Percentiles rank a stretch among this genome's conserved stretches.
These are phyloP conservation scores for Drepana arcuata DNA, from an alignment of 1,140 invertebrate species.

Conservation along the genomic window DNA sequence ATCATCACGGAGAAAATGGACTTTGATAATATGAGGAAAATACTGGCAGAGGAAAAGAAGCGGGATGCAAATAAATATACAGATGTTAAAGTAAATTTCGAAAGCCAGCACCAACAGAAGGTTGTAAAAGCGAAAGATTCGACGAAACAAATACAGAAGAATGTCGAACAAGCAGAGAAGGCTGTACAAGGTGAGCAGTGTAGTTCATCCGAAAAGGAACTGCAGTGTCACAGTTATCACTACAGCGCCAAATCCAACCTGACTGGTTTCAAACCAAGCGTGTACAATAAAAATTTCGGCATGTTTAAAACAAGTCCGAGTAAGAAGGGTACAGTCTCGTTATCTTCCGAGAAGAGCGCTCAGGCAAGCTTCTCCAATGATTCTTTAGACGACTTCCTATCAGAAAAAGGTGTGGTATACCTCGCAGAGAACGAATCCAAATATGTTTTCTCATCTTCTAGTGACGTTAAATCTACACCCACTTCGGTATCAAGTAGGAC, in stretches of 20 bases:
- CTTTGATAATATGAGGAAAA: not conserved
- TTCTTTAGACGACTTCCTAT: slow-evolving; percentile 50
- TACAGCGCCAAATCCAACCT: slow-evolving; percentile 9
- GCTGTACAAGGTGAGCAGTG: slow-evolving; percentile 8
- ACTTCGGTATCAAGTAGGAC: slow-evolving; percentile 34
- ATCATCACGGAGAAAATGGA: not conserved
- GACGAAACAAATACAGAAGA: too few species aligned
- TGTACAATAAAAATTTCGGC: slow-evolving; percentile 7
- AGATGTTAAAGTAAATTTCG: slow-evolving; percentile 28
- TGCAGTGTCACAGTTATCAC: slow-evolving; percentile 41
- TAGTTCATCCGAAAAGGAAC: slow-evolving; percentile 36
- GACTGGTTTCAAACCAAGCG: slow-evolving; percentile 13
- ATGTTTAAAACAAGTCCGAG: slow-evolving; percentile 14
- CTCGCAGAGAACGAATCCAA: slow-evolving; percentile 40
- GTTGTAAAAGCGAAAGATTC: too few species aligned
- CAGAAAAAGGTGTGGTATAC: slow-evolving; percentile 35
- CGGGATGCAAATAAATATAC: not conserved
- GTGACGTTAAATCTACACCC: slow-evolving; percentile 18
- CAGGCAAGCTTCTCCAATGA: slow-evolving; percentile 52
- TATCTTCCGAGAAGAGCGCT: slow-evolving; percentile 36
- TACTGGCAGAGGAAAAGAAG: not conserved
- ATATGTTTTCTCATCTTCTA: slow-evolving; percentile 33
- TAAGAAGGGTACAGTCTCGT: slow-evolving; percentile 14
- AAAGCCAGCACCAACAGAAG: too few species aligned
- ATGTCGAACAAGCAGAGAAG: too few species aligned